Percentiles rank a stretch among this genome's conserved stretches.
phyloP scores from a whole-genome alignment of 2,888 invertebrate genomes.

The Eupeodes luniger region DNA sequence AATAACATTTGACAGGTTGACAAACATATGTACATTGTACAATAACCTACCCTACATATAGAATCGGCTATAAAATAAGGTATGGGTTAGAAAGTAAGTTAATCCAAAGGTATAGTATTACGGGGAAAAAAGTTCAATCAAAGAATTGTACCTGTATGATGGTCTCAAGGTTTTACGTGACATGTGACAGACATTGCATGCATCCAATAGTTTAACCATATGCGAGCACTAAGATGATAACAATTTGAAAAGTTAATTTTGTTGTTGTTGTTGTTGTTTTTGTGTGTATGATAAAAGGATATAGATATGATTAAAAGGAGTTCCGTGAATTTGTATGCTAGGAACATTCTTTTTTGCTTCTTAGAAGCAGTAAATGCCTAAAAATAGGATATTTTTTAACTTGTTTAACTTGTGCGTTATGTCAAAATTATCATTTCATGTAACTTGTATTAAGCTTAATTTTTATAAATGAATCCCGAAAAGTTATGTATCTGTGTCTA shows the following conservation, averaged over 20 bases:
- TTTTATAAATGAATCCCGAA: too few relatives aligned
- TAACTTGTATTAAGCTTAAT: too few relatives aligned
- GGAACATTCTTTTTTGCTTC: background rate
- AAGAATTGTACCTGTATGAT: background rate
- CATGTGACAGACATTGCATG: slow-evolving; percentile 65
- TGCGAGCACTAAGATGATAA: slow-evolving; percentile 63
- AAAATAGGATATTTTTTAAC: background rate
- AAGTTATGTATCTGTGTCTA: too few relatives aligned
- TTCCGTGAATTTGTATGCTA: background rate
- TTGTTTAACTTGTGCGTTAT: background rate
- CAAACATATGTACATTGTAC: background rate
- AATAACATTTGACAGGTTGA: slow-evolving; percentile 58
- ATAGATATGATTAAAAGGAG: background rate
- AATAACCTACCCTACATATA: too few relatives aligned
- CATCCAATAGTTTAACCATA: slow-evolving; percentile 49
- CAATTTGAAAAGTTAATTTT: slow-evolving; percentile 56
- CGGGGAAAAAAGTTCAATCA: slow-evolving; percentile 13
- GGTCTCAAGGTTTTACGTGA: slow-evolving; percentile 56
- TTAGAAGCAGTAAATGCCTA: background rate
- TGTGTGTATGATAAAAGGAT: background rate
- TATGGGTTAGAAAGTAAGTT: too few relatives aligned
- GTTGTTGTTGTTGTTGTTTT: slow-evolving; percentile 6
- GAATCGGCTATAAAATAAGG: too few relatives aligned
- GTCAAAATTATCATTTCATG: too few relatives aligned
- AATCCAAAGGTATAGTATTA: background rate